phyloP scores from a whole-genome alignment of 1,140 invertebrate species.

The Anadara kagoshimensis region DNA sequence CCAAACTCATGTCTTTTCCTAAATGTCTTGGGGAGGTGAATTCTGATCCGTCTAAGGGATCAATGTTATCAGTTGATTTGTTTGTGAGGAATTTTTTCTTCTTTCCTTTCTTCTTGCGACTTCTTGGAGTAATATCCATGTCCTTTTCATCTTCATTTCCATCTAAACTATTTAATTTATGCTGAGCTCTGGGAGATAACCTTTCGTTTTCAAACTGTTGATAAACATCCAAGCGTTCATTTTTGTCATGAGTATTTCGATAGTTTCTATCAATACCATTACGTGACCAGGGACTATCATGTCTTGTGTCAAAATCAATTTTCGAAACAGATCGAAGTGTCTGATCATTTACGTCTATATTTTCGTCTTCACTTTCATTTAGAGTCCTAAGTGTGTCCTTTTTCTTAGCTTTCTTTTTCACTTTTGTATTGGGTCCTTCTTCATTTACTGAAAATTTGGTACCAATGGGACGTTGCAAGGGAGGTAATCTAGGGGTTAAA shows the following conservation, averaged over 20 bases:
- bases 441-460: slow-evolving; percentile 46
- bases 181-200: too few species aligned
- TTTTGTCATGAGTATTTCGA: too few species aligned
- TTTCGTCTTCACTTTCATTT: slow-evolving; percentile 27
- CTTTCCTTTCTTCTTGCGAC: slow-evolving; percentile 35
- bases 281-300: background rate
- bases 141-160: slow-evolving; percentile 25
- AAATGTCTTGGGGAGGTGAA: slow-evolving; percentile 20
- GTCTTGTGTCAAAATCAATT: slow-evolving; percentile 23
- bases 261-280: too few species aligned
- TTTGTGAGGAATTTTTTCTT: slow-evolving; percentile 1
- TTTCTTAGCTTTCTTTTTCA: slow-evolving; percentile 36
- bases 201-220: too few species aligned
- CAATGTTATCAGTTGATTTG: background rate
- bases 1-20: background rate
- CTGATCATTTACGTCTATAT: slow-evolving; percentile 19
- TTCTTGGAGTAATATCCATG: slow-evolving; percentile 14
- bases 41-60: slow-evolving; percentile 18
- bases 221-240: too few species aligned
- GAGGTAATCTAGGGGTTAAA: slow-evolving; percentile 37
- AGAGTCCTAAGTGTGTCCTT: slow-evolving; percentile 37
- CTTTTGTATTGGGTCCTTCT: slow-evolving; percentile 2
- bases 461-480: slow-evolving; percentile 48
- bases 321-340: slow-evolving; percentile 42
- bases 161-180: background rate